Evolutionary conservation across 2,113 vertebrate species (phyloP), one percentile per base, ranked within the genome.

Genomic region (Labeo rohita): DNA sequence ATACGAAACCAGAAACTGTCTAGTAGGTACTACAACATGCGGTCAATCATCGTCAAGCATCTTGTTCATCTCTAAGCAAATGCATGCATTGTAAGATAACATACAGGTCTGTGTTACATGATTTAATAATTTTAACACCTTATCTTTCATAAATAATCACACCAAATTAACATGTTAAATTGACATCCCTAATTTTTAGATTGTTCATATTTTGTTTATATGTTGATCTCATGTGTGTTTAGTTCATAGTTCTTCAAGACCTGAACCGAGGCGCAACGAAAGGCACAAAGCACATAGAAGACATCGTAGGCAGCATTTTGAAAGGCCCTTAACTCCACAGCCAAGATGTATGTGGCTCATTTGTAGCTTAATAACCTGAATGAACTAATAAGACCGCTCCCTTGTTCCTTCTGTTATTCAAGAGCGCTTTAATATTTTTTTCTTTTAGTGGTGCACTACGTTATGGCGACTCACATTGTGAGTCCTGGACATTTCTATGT

Each of bases 401-500:
- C 0, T 72, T 68, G 36, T 70, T 18, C 15, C 3, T 70, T 18
- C 8, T 43, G 16, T 43, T 70, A 70, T 39, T 70, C 8, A 43
- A 43, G 15, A 77, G 15, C 65, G n/a, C 18, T 61, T 85, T 28
- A 16, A 43, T 65, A n/a, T 6, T 10, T 80, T 74, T 43, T 82
- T 95, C 94, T 77, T 88, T 90, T 81, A 91, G 86, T 95, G 95
- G 80, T 93, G 95, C 50, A 56, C 12, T 73, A 72, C 83, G 97
- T 98, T 90, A 90, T 96, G 15, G 94, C 98, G 59, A 96, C 92
- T 75, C 95, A 96, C 43, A 90, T 98, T 59, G 88, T 96, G 92
- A 96, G 95, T 92, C 98, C 98, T 5, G 96, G 93, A 91, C 95
- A 97, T 89, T 98, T 99, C 92, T 99, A 97, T 9, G 21, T 99